Evolutionary conservation across 2,113 vertebrate species (phyloP).

Genomic region (Megaceryle torquata): DNA sequence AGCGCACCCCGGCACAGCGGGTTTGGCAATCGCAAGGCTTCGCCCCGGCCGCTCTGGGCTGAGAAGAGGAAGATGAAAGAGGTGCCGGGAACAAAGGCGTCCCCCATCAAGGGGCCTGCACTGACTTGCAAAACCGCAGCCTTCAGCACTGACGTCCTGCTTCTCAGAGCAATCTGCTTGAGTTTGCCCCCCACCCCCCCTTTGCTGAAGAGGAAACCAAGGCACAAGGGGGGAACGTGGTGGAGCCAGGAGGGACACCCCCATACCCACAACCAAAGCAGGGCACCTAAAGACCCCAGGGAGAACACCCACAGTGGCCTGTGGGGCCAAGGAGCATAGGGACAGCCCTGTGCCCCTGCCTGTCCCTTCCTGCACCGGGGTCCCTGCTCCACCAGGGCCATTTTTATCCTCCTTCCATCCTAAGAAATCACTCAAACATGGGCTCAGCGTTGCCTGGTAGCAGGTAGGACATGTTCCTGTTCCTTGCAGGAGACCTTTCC

Average conservation of each 20-base stretch:
- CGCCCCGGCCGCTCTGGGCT: not conserved
- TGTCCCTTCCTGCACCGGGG: fast-evolving
- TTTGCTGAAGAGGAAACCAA: not conserved
- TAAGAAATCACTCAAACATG: not conserved
- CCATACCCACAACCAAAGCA: fast-evolving
- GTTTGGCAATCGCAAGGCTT: not conserved
- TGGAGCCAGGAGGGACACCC: not conserved
- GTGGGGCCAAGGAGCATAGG: fast-evolving
- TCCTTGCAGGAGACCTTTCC: not conserved
- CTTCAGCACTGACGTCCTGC: not conserved
- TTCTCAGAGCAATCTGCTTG: not conserved
- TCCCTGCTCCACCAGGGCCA: not conserved
- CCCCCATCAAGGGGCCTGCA: not conserved
- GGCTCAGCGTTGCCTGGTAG: not conserved
- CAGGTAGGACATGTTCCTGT: not conserved
- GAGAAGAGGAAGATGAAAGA: slow-evolving; percentile 52
- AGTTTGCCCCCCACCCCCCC: too few species aligned
- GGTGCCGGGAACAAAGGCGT: not conserved
- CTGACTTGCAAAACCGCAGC: slow-evolving; percentile 10
- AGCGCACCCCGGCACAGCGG: not conserved
- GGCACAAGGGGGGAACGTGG: not conserved
- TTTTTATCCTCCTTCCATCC: not conserved
- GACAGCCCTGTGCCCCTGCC: not conserved
- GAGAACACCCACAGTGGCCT: fast-evolving
- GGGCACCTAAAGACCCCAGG: not conserved